Percentiles rank a stretch among this genome's conserved stretches.
Evolutionary conservation across 2,797 vertebrate species (phyloP).

Genomic region (Intellagama lesueurii): DNA sequence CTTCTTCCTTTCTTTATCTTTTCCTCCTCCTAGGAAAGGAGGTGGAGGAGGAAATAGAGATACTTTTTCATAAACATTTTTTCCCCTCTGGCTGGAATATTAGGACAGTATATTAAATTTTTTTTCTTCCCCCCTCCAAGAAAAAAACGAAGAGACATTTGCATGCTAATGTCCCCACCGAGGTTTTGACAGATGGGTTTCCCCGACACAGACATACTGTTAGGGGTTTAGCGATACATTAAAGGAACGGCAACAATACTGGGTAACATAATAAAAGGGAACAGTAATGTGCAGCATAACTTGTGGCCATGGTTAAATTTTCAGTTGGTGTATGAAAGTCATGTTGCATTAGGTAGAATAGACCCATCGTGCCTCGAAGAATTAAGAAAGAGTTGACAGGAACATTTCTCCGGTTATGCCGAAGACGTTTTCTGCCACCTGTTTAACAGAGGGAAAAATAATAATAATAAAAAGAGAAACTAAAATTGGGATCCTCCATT

Average conservation of each 20-base stretch:
- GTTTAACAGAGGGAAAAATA: conserved; percentile 34
- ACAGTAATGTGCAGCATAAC: conserved; percentile 84
- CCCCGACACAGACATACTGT: conserved; percentile 82
- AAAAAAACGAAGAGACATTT: conserved; percentile 78
- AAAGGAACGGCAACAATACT: conserved; percentile 81
- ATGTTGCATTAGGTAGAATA: conserved; percentile 80
- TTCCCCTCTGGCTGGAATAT: conserved; percentile 80
- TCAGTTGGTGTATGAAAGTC: conserved; percentile 82
- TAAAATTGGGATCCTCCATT: not conserved
- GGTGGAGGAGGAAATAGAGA: conserved; percentile 39
- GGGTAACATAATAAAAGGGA: conserved; percentile 83
- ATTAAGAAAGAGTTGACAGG: conserved; percentile 80
- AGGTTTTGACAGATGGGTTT: conserved; percentile 86
- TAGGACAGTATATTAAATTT: conserved; percentile 86
- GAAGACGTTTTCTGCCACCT: conserved; percentile 71
- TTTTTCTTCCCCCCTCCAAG: conserved; percentile 73
- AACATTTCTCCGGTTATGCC: conserved; percentile 79
- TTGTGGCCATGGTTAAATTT: conserved; percentile 85
- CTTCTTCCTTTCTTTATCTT: conserved; percentile 39
- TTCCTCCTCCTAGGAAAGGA: conserved; percentile 6
- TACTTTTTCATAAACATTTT: conserved; percentile 78
- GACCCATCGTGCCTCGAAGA: conserved; percentile 73
- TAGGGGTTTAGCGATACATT: conserved; percentile 83
- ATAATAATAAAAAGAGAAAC: not conserved
- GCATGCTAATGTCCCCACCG: conserved; percentile 85